Percentiles rank a stretch among this genome's conserved stretches.
Evolutionary conservation across 1,140 invertebrate genomes (phyloP).

Genomic region (Caerostris extrusa): DNA sequence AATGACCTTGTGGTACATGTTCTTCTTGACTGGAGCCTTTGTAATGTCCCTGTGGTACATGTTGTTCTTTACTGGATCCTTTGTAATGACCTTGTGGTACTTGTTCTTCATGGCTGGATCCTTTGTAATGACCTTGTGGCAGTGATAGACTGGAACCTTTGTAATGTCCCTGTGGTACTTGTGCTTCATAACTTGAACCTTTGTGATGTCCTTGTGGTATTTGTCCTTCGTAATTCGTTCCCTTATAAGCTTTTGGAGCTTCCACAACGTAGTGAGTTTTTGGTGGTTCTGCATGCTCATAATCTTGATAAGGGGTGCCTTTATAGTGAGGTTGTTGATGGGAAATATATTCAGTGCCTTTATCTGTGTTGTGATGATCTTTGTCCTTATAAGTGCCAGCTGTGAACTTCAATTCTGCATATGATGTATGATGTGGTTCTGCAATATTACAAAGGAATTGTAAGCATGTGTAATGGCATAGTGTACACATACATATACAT

Average conservation of each 20-base stretch:
- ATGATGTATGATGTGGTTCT: background rate
- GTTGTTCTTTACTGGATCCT: background rate
- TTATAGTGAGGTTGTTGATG: slow-evolving; percentile 30
- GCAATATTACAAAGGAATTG: too few species aligned
- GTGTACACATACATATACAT: too few species aligned
- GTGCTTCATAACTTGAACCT: background rate
- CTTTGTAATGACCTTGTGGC: slow-evolving; percentile 42
- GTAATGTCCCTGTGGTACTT: background rate
- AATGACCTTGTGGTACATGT: background rate
- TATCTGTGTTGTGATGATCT: background rate
- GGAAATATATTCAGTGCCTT: background rate
- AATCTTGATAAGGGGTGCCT: slow-evolving; percentile 2
- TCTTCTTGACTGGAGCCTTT: background rate
- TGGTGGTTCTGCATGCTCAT: background rate
- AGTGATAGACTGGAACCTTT: background rate
- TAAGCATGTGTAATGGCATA: too few species aligned
- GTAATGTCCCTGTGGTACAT: background rate
- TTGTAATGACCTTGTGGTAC: slow-evolving; percentile 39
- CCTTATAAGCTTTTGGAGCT: background rate
- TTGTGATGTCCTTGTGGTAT: slow-evolving; percentile 8
- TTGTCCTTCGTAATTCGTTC: background rate
- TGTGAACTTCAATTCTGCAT: background rate
- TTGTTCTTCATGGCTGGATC: background rate
- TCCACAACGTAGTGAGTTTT: background rate
- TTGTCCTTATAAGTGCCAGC: background rate